Evolutionary conservation across 2,888 invertebrate genomes (phyloP).

Genomic region (Eurytoma californica): DNA sequence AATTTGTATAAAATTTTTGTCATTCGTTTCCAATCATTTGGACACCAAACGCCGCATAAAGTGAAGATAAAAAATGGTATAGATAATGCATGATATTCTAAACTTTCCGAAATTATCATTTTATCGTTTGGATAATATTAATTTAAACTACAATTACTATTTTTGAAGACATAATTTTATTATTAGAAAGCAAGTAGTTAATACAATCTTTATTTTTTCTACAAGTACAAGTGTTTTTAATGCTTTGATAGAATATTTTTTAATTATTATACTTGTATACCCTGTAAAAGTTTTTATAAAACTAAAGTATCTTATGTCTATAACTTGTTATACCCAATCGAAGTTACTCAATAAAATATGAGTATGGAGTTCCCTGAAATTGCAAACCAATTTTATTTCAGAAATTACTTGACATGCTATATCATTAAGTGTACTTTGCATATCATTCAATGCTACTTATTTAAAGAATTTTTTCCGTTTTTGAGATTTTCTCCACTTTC

Average conservation of each 20-base stretch:
- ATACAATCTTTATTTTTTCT: too few species aligned
- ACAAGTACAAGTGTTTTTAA: too few species aligned
- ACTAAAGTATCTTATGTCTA: not conserved
- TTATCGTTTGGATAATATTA: not conserved
- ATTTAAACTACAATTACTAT: not conserved
- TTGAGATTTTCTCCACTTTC: not conserved
- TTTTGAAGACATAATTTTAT: not conserved
- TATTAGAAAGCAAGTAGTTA: too few species aligned
- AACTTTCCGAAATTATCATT: constrained; percentile 32
- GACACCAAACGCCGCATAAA: constrained; percentile 44
- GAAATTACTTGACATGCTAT: constrained; percentile 3
- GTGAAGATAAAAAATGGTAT: constrained; percentile 40
- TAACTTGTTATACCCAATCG: not conserved
- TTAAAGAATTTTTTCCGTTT: not conserved
- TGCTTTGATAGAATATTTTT: too few species aligned
- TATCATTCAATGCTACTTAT: not conserved
- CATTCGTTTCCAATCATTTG: constrained; percentile 33
- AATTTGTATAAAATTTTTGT: constrained; percentile 26
- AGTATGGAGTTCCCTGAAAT: not conserved
- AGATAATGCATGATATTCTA: constrained; percentile 37
- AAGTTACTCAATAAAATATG: constrained; percentile 15
- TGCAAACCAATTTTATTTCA: not conserved
- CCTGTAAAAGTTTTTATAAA: not conserved
- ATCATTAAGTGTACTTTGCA: not conserved
- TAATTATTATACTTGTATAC: too few species aligned